Evolutionary conservation across 2,888 invertebrate species (phyloP).

Genomic region (Lithophane leautieri): DNA sequence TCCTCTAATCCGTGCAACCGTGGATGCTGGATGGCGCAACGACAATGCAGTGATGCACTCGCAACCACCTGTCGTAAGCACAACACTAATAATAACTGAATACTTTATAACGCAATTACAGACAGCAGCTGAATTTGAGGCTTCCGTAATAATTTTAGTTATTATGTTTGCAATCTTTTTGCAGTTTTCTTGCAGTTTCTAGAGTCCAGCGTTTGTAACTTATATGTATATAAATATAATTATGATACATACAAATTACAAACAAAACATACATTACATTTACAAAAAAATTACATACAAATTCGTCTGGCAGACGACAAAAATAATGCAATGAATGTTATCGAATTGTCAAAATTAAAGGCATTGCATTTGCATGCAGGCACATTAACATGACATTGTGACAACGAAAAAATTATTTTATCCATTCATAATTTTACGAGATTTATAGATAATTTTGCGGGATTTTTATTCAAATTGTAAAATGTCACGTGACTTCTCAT

Average conservation of each 20-base stretch:
- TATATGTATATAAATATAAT: not conserved
- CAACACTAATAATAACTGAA: conserved; percentile 37
- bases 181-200: not conserved
- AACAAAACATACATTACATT: no score
- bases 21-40: conserved; percentile 40
- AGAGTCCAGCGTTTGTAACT: not conserved
- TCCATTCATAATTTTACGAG: not conserved
- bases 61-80: conserved; percentile 45
- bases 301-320: not conserved
- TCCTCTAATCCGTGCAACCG: conserved; percentile 27
- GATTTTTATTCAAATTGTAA: conserved; percentile 2
- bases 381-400: not conserved
- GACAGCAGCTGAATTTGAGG: conserved; percentile 9
- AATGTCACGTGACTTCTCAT: not conserved
- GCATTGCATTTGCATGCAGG: no score
- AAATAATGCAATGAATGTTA: not conserved
- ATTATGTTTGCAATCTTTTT: conserved; percentile 17
- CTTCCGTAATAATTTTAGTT: conserved; percentile 34
- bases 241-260: no score
- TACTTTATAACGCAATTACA: conserved; percentile 24
- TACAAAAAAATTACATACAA: no score
- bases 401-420: not conserved
- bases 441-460: not conserved
- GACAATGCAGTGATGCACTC: conserved; percentile 49
- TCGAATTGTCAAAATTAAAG: not conserved